Base-by-base conservation (phyloP, 2,797 vertebrate genomes). In the Brotogeris chrysoptera region DNA sequence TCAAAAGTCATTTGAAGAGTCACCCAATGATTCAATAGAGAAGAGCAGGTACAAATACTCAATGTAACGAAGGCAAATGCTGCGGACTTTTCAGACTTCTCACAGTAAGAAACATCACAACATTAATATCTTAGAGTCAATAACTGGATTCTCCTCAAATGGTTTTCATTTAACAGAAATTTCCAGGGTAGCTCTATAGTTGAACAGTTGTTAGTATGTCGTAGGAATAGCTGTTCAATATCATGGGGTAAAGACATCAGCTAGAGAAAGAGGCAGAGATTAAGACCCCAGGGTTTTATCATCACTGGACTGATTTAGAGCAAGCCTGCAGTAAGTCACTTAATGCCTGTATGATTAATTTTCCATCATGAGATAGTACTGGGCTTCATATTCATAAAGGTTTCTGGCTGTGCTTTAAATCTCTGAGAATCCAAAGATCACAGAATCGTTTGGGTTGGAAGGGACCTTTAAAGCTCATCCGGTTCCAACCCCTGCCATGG, bases 301-400 rank as follows among this genome's bases (percentile, higher is more conserved):
- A 13, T 36, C 13, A 11, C 64, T 77, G 70, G 59, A 66, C 59
- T 60, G 88, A 86, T 86, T 84, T 80, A 50, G 80, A 73, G 66
- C 60, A 66, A 65, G 46, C 30, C 63, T 50, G 19, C 10, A 65
- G 17, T 83, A 77, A 83, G 53, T 80, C 70, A 53, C 61, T 53
- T 96, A 73, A 69, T 91, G 87, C 52, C 65, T 21, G 1, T 46
- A 65, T 78, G 86, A 93, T 96, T 86, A 57, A 73, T 63, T 94
- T 95, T 86, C 88, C 68, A 68, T 87, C 57, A n/a, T 70, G 47
- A 66, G 70, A 10, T 43, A 55, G 39, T 15, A 50, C 25, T 39
- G 50, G 21, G 19, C 41, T 91, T 93, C 80, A 24, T 83, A 82
- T 63, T 96, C 34, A 8, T 64, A 43, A 74, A 89, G 79, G 43